phyloP scores from a whole-genome alignment of 2,888 invertebrate species.

The Diplazon laetatorius region DNA sequence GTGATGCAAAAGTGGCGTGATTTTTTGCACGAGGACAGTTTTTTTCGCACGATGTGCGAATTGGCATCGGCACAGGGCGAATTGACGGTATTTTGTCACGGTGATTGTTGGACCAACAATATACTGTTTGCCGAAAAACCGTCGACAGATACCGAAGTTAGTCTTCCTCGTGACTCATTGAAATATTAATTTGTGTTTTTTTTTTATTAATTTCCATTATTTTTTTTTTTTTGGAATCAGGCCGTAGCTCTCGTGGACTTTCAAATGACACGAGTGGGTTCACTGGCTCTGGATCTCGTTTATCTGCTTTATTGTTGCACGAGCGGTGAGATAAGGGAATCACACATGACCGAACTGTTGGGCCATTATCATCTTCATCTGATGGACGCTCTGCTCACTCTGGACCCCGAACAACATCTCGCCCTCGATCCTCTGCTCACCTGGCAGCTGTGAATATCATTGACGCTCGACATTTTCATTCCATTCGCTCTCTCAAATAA shows the following conservation, averaged over 20 bases:
- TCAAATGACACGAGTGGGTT: conserved; percentile 88
- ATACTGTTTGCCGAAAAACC: conserved; percentile 85
- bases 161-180: no score
- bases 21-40: conserved; percentile 86
- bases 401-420: conserved; percentile 83
- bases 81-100: conserved; percentile 88
- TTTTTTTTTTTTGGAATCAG: conserved; percentile 79
- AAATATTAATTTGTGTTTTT: no score
- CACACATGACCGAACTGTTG: conserved; percentile 85
- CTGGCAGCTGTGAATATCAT: conserved; percentile 84
- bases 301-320: conserved; percentile 88
- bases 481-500: no score
- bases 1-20: conserved; percentile 85
- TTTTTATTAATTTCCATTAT: no score
- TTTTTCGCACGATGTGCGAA: conserved; percentile 88
- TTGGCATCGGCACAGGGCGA: conserved; percentile 86
- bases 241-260: conserved; percentile 88
- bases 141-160: conserved; percentile 70
- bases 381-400: conserved; percentile 84
- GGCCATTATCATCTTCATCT: conserved; percentile 86
- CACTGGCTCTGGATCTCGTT: conserved; percentile 87
- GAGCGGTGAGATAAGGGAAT: conserved; percentile 85
- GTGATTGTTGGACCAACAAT: conserved; percentile 91
- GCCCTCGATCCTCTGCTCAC: conserved; percentile 83
- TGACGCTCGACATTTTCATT: no score